Evolutionary conservation across 2,113 vertebrate genomes (phyloP), one percentile per base, ranked within the genome.

Genomic region (Gobius niger): DNA sequence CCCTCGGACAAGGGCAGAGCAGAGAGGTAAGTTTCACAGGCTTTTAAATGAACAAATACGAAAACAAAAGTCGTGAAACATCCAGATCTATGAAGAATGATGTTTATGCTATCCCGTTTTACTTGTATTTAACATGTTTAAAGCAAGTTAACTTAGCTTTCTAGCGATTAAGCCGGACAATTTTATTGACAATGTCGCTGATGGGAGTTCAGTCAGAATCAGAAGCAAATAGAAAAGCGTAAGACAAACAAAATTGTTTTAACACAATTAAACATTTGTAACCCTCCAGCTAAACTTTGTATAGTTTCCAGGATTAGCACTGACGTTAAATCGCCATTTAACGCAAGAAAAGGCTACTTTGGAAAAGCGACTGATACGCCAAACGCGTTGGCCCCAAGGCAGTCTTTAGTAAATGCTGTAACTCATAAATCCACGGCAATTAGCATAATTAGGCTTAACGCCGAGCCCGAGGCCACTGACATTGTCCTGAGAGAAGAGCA

Each of bases 401-500:
- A 68, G 14, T 71, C 71, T 87, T 59, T 76, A 83, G 73, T 73
- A 80, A 82, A 81, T 5, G 75, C 73, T 68, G 60, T 61, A 81
- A 78, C 78, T 85, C 41, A 85, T 85, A 91, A 91, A 91, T 93
- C 90, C 82, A 73, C 47, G 57, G 10, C 60, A 53, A 76, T 93
- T 91, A 89, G 71, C 88, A 88, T 91, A 91, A 92, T 77, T 85
- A 81, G 83, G 75, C 83, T 92, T 90, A 89, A 91, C 91, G 85
- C 80, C 81, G 34, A 81, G 64, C 72, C 60, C 70, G 81, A 60
- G 80, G 90, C 85, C 44, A 13, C 9, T 61, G 67, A 54, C 78
- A 78, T 78, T 81, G 77, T 86, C 75, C 81, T 41, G 68, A 42
- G 75, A 73, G 57, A 86, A 73, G 14, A 80, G 78, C 64, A 57